Percentiles rank a stretch among this genome's conserved stretches.
Evolutionary conservation across 2,797 vertebrate genomes (phyloP).

Genomic region (Salarias fasciatus): DNA sequence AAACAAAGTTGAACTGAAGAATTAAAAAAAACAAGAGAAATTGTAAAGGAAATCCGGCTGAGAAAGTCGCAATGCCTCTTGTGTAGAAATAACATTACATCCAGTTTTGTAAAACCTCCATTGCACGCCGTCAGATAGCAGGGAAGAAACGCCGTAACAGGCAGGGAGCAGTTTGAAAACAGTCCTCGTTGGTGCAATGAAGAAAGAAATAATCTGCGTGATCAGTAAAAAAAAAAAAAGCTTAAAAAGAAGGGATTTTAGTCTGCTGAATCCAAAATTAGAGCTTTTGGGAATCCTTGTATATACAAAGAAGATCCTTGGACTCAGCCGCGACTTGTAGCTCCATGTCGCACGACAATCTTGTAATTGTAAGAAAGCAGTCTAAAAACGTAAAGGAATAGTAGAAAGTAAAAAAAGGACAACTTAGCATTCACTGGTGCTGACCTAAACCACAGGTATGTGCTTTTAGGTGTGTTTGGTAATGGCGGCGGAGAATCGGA

Average conservation of each 20-base stretch:
- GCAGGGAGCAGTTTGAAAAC: too few species aligned
- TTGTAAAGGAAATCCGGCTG: too few species aligned
- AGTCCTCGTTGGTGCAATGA: too few species aligned
- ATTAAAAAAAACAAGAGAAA: too few species aligned
- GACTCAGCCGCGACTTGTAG: not conserved
- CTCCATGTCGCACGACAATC: not conserved
- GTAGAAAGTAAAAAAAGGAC: not conserved
- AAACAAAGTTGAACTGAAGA: too few species aligned
- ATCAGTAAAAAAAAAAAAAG: not conserved
- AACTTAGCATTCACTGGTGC: not conserved
- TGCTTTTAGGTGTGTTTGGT: slow-evolving; percentile 16
- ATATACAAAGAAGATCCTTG: not conserved
- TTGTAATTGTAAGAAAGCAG: not conserved
- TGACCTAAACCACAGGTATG: slow-evolving; percentile 19
- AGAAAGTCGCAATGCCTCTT: too few species aligned
- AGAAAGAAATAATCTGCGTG: too few species aligned
- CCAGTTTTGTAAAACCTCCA: too few species aligned
- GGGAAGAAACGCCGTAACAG: too few species aligned
- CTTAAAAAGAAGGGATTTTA: not conserved
- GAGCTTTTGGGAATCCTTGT: too few species aligned
- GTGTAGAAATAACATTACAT: too few species aligned
- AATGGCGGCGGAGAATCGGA: slow-evolving; percentile 11
- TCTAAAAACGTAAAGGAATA: slow-evolving; percentile 3
- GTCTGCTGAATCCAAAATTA: not conserved
- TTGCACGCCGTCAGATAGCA: too few species aligned